These are phyloP conservation scores for Acipenser transmontanus DNA, from an alignment of 2,797 vertebrate species.

Conservation along the genomic window DNA sequence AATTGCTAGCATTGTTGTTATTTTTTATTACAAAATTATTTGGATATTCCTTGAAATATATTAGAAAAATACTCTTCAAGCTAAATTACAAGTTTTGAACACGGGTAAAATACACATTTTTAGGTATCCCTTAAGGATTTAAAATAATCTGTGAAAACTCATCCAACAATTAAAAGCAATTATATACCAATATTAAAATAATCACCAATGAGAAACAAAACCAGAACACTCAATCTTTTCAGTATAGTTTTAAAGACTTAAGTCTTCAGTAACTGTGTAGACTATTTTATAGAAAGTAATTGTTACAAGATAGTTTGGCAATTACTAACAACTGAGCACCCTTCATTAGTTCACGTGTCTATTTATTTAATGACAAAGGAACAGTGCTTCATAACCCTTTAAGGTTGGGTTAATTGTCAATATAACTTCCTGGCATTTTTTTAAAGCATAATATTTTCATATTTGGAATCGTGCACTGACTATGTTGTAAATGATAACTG, in stretches of 20 bases:
- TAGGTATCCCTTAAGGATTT: background rate
- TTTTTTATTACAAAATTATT: conserved; percentile 42
- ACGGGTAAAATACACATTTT: conserved; percentile 38
- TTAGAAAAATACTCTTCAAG: conserved; percentile 70
- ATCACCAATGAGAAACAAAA: too few species aligned
- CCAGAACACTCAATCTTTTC: too few species aligned
- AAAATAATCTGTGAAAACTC: background rate
- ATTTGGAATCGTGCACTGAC: background rate
- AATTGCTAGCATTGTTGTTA: conserved; percentile 43
- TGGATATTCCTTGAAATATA: conserved; percentile 62
- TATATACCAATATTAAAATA: background rate
- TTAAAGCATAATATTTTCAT: background rate
- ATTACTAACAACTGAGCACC: background rate
- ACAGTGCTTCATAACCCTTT: too few species aligned
- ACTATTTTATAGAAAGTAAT: background rate
- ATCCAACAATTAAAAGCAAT: background rate
- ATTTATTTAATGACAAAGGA: too few species aligned
- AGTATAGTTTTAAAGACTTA: background rate
- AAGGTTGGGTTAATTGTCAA: too few species aligned
- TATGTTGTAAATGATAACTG: background rate
- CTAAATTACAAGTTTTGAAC: conserved; percentile 60
- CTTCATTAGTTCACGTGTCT: background rate
- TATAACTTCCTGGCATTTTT: background rate
- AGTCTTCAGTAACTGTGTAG: background rate
- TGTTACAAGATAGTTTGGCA: background rate